These are phyloP conservation scores for Bungarus multicinctus DNA, from an alignment of 2,113 vertebrate species.

Conservation along the genomic window DNA sequence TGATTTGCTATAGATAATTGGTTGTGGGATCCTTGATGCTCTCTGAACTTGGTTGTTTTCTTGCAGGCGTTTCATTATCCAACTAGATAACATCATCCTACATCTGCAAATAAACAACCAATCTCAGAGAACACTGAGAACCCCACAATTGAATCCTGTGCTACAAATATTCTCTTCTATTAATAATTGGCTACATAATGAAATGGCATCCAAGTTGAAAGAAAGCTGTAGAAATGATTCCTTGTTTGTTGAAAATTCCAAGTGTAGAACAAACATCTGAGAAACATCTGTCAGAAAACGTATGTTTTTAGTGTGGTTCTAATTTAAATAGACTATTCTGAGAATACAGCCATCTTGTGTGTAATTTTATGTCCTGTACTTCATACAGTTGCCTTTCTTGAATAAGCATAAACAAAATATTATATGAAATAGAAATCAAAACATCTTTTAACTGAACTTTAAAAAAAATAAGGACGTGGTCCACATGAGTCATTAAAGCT, in stretches of 20 bases:
- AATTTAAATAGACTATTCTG: neutral
- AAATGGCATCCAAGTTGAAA: slow-evolving; percentile 11
- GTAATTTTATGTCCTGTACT: neutral
- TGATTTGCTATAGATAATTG: neutral
- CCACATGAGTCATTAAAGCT: neutral
- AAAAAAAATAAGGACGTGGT: neutral
- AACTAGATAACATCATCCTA: neutral
- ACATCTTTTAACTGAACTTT: neutral
- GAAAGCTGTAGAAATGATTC: neutral
- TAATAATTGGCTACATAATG: neutral
- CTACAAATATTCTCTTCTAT: neutral
- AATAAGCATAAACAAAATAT: neutral
- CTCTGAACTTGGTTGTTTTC: neutral
- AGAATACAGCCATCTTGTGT: neutral
- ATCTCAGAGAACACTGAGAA: neutral
- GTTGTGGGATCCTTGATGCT: neutral
- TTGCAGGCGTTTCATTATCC: neutral
- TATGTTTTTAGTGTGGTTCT: slow-evolving; percentile 14
- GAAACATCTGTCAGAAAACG: slow-evolving; percentile 10
- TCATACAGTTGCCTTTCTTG: neutral
- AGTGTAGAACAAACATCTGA: slow-evolving; percentile 4
- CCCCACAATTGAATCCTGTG: neutral
- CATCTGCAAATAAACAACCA: neutral
- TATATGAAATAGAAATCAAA: neutral
- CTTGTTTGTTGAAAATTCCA: slow-evolving; percentile 7